Evolutionary conservation across 1,140 invertebrate species (phyloP).

Genomic region (Dryas iulia): DNA sequence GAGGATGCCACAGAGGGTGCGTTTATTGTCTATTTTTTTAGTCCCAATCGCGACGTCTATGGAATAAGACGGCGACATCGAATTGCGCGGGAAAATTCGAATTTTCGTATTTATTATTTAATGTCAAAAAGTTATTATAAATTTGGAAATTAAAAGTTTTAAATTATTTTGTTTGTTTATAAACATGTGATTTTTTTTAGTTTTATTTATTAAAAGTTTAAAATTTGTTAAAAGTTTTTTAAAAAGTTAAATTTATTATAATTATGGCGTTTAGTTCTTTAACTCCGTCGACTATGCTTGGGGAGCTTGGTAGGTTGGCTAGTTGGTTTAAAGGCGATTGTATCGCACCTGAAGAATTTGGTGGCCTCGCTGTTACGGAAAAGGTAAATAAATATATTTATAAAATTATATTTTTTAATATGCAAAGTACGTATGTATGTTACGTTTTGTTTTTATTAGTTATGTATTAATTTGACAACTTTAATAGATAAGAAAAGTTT

Average conservation of each 20-base stretch:
- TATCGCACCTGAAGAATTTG: slow-evolving; percentile 60
- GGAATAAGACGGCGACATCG: slow-evolving; percentile 11
- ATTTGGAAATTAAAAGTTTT: neutral
- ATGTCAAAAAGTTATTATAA: neutral
- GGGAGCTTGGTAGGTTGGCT: slow-evolving; percentile 66
- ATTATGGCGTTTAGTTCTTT: slow-evolving; percentile 67
- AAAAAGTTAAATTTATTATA: neutral
- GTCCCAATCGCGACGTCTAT: slow-evolving; percentile 27
- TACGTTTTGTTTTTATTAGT: no score
- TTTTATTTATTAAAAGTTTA: neutral
- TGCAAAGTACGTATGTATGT: no score
- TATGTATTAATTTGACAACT: no score
- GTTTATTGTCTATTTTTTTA: slow-evolving; percentile 42
- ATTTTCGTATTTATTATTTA: neutral
- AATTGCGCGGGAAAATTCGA: slow-evolving; percentile 1
- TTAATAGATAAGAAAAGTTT: no score
- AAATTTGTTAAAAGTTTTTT: neutral
- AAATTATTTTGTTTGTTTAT: neutral
- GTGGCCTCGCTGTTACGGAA: slow-evolving; percentile 67
- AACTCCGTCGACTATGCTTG: slow-evolving; percentile 64
- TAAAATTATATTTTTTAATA: no score
- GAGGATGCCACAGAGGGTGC: slow-evolving; percentile 25
- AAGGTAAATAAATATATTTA: slow-evolving; percentile 51
- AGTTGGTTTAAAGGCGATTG: slow-evolving; percentile 73
- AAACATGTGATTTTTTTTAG: neutral